Evolutionary conservation across 2,888 invertebrate species (phyloP).

Genomic region (Trichacis sp.): DNA sequence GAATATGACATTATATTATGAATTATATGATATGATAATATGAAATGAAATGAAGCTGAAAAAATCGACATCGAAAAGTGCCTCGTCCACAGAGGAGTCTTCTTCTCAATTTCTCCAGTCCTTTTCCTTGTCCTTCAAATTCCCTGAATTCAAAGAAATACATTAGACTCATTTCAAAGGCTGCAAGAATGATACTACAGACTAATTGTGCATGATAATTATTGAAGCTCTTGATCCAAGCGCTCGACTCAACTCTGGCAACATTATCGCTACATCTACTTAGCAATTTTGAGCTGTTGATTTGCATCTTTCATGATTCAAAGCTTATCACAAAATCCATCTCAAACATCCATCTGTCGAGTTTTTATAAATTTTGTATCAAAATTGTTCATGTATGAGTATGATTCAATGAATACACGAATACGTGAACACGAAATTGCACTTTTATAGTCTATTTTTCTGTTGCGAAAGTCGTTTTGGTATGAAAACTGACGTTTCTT

Average conservation of each 20-base stretch:
- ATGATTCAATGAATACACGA: too few relatives aligned
- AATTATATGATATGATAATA: too few relatives aligned
- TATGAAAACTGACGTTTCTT: neutral
- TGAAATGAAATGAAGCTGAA: too few relatives aligned
- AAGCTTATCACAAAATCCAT: too few relatives aligned
- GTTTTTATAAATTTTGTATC: too few relatives aligned
- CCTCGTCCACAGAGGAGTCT: constrained; percentile 6
- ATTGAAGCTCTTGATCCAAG: constrained; percentile 10
- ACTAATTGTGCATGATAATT: neutral
- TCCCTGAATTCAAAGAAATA: constrained; percentile 7
- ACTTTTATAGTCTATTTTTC: neutral
- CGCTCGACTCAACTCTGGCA: neutral
- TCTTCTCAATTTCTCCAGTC: neutral
- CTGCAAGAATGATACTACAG: neutral
- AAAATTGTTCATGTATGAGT: too few relatives aligned
- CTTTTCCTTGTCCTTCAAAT: constrained; percentile 13
- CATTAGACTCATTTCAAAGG: constrained; percentile 10
- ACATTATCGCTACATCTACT: neutral
- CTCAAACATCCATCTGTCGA: too few relatives aligned
- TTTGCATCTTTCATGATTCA: too few relatives aligned
- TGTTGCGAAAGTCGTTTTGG: neutral
- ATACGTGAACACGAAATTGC: too few relatives aligned
- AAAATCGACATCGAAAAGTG: neutral
- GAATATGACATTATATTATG: too few relatives aligned
- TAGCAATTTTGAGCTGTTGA: neutral